phyloP scores from a whole-genome alignment of 2,888 invertebrate genomes.

The Iphiclides podalirius region DNA sequence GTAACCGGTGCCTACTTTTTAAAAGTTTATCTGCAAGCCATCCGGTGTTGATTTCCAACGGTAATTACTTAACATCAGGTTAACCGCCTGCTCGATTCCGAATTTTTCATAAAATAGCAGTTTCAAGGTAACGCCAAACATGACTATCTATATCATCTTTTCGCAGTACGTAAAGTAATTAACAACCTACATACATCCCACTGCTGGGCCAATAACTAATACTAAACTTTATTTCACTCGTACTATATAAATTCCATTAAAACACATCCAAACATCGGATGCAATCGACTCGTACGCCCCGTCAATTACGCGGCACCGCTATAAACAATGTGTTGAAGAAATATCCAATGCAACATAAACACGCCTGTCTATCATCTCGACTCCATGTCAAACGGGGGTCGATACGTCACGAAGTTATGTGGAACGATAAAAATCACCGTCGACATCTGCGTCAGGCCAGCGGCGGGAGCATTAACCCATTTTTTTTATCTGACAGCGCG shows the following conservation, averaged over 20 bases:
- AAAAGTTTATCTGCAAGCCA: too few relatives aligned
- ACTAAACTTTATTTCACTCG: too few relatives aligned
- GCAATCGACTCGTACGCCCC: not conserved
- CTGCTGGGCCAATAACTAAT: too few relatives aligned
- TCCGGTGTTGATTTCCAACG: too few relatives aligned
- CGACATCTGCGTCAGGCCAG: conserved; percentile 17
- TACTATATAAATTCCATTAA: not conserved
- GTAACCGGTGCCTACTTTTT: too few relatives aligned
- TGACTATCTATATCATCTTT: too few relatives aligned
- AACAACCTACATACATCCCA: too few relatives aligned
- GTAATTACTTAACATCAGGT: too few relatives aligned
- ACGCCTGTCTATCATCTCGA: conserved; percentile 3
- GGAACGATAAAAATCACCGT: not conserved
- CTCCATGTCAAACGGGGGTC: conserved; percentile 7
- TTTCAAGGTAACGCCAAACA: too few relatives aligned
- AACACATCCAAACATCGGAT: not conserved
- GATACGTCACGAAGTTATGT: not conserved
- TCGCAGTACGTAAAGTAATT: too few relatives aligned
- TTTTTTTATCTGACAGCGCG: conserved; percentile 39
- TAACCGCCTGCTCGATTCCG: too few relatives aligned
- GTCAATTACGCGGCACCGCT: conserved; percentile 4
- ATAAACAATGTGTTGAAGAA: not conserved
- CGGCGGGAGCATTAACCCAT: conserved; percentile 43
- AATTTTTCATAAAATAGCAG: too few relatives aligned
- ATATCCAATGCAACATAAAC: conserved; percentile 8